Evolutionary conservation across 1,140 invertebrate species (phyloP), one percentile per base, ranked within the genome.

Genomic region (Ctenoplectra terminalis): DNA sequence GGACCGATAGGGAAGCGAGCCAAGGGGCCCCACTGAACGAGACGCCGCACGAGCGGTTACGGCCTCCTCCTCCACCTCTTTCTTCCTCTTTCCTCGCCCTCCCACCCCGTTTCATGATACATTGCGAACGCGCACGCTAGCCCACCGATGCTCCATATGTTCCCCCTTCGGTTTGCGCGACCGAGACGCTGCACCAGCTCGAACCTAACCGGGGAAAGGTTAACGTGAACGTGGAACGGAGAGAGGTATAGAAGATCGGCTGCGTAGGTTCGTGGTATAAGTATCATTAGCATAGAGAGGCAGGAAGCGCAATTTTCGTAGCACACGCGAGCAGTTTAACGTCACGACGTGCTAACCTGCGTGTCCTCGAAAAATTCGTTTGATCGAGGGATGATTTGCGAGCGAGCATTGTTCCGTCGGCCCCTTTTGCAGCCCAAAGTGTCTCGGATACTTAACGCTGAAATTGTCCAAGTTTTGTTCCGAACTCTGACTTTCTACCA

Each of bases 91-190:
- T 23, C 63, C 58, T 74, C 46, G 23, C 71, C 56, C 54, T 15
- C 31, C 77, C 86, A 71, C 86, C 88, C 81, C 85, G 84, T 86
- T 88, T 90, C 91, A 91, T 93, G 93, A 94, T 94, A 91, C 92
- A 94, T 93, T 92, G 92, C 91, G 82, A 87, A 88, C 81, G 87
- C 85, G 88, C 93, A 94, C 93, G 92, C 92, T 92, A 93, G 72
- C 87, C 76, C 77, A 29, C 75, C 77, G 84, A 87, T 91, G 90
- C 90, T 90, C 89, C 87, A 92, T 90, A 91, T 92, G 87, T 85
- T 88, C 66, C 60, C 74, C 60, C 76, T 58, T 60, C 56, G 71
- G 56, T 29, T 73, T 72, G 11, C 48, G 54, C 72, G 56, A 58
- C 84, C 67, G 31, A 31, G 56, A 20, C 52, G 40, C 43, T 23